Conservation (phyloP, 2,888 invertebrate species). For the Rhimphoctona megacephalus region DNA sequence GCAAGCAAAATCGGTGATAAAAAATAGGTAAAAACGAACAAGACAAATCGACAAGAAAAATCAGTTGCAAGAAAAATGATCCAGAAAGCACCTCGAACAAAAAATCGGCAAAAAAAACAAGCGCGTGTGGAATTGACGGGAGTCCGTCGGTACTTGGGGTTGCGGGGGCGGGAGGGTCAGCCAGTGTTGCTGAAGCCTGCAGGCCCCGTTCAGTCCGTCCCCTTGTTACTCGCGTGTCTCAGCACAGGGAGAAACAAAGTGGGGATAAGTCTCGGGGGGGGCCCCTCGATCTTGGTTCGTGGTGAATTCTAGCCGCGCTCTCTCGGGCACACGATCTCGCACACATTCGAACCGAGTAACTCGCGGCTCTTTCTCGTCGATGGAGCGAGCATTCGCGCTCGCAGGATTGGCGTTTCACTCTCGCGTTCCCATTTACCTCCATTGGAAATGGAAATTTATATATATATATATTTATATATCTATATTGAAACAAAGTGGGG, state of each 20-base stretch:
- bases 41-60: too few species aligned
- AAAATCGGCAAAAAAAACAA: too few species aligned
- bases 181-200: conserved; percentile 9
- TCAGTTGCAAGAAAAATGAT: too few species aligned
- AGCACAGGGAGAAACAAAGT: not conserved
- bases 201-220: conserved; percentile 11
- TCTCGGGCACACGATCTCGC: conserved; percentile 42
- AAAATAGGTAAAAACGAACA: too few species aligned
- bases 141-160: too few species aligned
- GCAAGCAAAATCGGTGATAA: too few species aligned
- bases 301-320: conserved; percentile 71
- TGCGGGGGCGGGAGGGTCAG: not conserved
- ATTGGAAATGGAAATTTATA: conserved; percentile 73
- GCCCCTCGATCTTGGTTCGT: conserved; percentile 1
- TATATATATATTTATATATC: conserved; percentile 60
- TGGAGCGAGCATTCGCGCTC: conserved; percentile 70
- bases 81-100: too few species aligned
- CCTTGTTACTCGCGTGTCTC: conserved; percentile 12
- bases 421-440: conserved; percentile 83
- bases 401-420: conserved; percentile 82
- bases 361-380: conserved; percentile 56
- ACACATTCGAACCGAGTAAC: conserved; percentile 39
- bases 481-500: conserved; percentile 13
- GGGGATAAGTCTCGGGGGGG: not conserved
- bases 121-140: too few species aligned